Conservation (phyloP, 2,113 vertebrate species). For the Megaptera novaeangliae region DNA sequence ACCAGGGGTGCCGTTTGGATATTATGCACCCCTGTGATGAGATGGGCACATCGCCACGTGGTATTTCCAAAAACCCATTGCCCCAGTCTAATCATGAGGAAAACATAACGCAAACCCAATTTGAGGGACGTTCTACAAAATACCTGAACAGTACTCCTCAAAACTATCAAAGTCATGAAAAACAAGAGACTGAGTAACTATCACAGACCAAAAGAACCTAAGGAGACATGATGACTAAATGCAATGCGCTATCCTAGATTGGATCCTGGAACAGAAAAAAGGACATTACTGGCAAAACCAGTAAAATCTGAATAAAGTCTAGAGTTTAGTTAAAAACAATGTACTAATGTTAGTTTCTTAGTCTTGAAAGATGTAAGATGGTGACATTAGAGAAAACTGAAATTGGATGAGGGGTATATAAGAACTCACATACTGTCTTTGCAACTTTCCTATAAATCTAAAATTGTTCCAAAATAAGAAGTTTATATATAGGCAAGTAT, state of each 20-base stretch:
- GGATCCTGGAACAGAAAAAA: neutral
- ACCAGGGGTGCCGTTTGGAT: neutral
- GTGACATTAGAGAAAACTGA: neutral
- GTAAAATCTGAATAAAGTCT: neutral
- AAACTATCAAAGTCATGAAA: neutral
- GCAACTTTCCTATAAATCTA: neutral
- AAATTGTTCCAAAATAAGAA: neutral
- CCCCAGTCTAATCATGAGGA: neutral
- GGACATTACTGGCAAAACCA: neutral
- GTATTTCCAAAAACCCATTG: neutral
- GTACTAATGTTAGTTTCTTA: neutral
- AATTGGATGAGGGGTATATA: neutral
- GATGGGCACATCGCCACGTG: neutral
- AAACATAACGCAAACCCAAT: neutral
- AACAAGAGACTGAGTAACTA: neutral
- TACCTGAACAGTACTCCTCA: neutral
- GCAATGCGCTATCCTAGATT: neutral
- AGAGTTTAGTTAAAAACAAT: neutral
- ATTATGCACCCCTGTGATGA: neutral
- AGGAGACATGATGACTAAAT: neutral
- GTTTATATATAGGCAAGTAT: neutral
- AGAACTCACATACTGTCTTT: neutral
- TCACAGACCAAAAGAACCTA: neutral
- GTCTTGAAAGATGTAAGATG: neutral
- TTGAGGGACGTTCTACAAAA: neutral